phyloP scores from a whole-genome alignment of 2,113 vertebrate species.

The Barbus barbus region DNA sequence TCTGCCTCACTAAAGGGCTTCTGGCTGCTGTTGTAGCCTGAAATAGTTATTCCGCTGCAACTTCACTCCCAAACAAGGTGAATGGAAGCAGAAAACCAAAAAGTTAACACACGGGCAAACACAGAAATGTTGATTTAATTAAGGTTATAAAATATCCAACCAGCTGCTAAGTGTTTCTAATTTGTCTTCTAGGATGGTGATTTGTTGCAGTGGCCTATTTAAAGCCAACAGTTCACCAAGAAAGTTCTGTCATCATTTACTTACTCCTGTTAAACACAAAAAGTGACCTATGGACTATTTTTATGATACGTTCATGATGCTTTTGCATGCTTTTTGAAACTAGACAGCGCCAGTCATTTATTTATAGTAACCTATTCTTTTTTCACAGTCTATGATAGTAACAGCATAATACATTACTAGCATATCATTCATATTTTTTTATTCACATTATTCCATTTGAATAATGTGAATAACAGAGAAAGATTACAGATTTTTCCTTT shows the following conservation, averaged over 20 bases:
- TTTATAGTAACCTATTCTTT: background rate
- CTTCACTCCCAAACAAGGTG: background rate
- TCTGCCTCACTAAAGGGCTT: conserved; percentile 8
- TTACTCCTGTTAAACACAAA: background rate
- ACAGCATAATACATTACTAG: too few relatives aligned
- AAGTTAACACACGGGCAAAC: background rate
- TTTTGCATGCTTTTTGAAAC: background rate
- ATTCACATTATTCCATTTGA: background rate
- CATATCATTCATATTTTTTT: background rate
- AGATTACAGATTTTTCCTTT: background rate
- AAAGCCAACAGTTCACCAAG: too few relatives aligned
- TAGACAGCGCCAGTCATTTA: background rate
- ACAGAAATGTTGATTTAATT: background rate
- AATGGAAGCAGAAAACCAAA: background rate
- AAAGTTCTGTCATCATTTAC: background rate
- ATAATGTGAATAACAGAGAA: background rate
- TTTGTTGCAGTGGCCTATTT: background rate
- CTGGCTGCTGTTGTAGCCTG: background rate
- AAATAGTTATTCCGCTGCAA: background rate
- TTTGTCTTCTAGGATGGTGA: background rate
- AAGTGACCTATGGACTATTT: background rate
- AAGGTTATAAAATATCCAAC: background rate
- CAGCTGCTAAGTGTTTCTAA: background rate
- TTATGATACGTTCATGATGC: background rate
- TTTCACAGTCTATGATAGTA: too few relatives aligned